These are phyloP conservation scores for Heliopora coerulea DNA, from an alignment of 92 coral and sea anemone species.

Conservation along the genomic window DNA sequence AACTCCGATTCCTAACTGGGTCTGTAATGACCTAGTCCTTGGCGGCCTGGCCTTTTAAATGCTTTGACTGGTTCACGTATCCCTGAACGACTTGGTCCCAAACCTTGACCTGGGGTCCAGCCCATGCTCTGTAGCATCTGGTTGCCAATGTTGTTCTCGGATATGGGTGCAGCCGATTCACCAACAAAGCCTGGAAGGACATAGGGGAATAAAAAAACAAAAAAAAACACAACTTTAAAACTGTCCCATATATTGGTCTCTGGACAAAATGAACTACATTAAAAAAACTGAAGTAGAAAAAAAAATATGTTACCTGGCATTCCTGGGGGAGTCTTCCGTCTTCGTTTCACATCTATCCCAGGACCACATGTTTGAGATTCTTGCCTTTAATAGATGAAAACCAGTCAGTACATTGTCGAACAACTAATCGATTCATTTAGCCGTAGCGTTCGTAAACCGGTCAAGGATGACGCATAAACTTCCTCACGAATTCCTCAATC, in stretches of 20 bases:
- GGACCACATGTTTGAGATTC: slow-evolving; percentile 37
- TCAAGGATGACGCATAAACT: no score
- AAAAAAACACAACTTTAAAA: neutral
- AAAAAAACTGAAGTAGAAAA: neutral
- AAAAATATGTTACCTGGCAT: slow-evolving; percentile 8
- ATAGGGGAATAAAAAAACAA: neutral
- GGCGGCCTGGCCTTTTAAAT: slow-evolving; percentile 73
- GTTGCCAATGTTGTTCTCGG: slow-evolving; percentile 82
- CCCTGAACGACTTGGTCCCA: slow-evolving; percentile 82
- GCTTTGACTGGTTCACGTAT: slow-evolving; percentile 86
- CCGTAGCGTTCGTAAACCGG: no score
- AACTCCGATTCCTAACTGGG: neutral
- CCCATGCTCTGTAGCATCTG: slow-evolving; percentile 95
- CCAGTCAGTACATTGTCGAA: no score
- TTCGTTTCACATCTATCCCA: slow-evolving; percentile 43
- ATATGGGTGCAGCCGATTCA: slow-evolving; percentile 67
- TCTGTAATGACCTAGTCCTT: slow-evolving; percentile 84
- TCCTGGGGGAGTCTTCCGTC: slow-evolving; percentile 44
- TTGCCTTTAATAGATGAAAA: slow-evolving; percentile 8
- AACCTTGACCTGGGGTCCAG: slow-evolving; percentile 95
- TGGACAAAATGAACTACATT: no score
- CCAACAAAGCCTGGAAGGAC: slow-evolving; percentile 28
- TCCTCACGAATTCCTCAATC: no score
- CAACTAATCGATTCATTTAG: no score
- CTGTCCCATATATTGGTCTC: no score